Evolutionary conservation across 2,888 invertebrate species (phyloP), one percentile per base, ranked within the genome.

Genomic region (Lasioglossum pauxillum): DNA sequence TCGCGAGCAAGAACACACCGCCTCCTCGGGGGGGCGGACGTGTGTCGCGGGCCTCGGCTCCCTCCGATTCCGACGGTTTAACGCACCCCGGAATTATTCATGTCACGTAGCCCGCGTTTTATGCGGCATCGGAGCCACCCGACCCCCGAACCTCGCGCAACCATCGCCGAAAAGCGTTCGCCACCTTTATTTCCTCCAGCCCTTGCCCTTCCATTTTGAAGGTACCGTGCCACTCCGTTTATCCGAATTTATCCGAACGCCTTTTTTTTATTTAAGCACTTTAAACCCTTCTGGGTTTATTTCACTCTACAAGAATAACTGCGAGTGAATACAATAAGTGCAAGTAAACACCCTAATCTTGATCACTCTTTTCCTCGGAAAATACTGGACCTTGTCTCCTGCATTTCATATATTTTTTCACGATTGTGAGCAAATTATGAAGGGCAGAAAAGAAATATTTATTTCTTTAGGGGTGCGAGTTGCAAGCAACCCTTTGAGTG

Each of bases 81-180:
- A 91, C 91, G 85, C 88, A 81, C 49, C 31, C 31, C 78, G 83
- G 93, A 94, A 94, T 94, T 93, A 94, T 94, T 94, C 94, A 94
- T 93, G 93, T 94, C 94, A 94, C 94, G 94, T 94, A 92, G 91
- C 91, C 89, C 89, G 91, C 91, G 92, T 93, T 94, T 93, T 93
- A 93, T 93, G 92, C 91, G 89, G 89, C 90, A 92, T 93, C 91
- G 92, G 86, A 90, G 85, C 86, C 85, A 53, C 8, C 23, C 31
- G 10, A 23, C 73, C 12, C 27, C 31, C 73, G 12, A 4, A 38
- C 23, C 23, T 10, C 60, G 7, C 2, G 19, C 75, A 19, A 27
- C 19, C 23, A 44, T 12, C 44, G 31, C 44, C 64, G 23, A 60
- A 69, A 64, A 64, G 16, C 16, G 31, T 31, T 64, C 16, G 31